Evolutionary conservation across 2,113 vertebrate genomes (phyloP).

Genomic region (Syngnathus scovelli): DNA sequence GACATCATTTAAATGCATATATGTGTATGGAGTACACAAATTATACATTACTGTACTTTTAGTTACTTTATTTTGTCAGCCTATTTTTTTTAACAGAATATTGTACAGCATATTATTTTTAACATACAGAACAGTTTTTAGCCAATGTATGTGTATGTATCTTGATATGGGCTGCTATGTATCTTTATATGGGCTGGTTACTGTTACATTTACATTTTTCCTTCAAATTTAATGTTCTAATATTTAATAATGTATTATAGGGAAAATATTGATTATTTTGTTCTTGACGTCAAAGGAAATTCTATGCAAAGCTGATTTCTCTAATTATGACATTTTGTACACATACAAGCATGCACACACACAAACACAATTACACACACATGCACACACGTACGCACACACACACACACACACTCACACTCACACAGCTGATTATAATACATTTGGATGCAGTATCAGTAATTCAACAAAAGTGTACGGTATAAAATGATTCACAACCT

Average conservation of each 20-base stretch:
- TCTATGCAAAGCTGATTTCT: slow-evolving; percentile 68
- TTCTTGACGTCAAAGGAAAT: slow-evolving; percentile 55
- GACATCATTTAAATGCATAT: slow-evolving; percentile 85
- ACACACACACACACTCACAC: not conserved
- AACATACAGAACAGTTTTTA: slow-evolving; percentile 36
- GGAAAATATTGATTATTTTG: slow-evolving; percentile 42
- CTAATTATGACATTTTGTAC: slow-evolving; percentile 18
- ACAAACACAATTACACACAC: too few species aligned
- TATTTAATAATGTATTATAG: slow-evolving; percentile 18
- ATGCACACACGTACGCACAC: not conserved
- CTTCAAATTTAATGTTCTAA: slow-evolving; percentile 23
- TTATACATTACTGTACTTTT: slow-evolving; percentile 58
- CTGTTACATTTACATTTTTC: slow-evolving; percentile 28
- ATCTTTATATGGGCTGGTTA: slow-evolving; percentile 27
- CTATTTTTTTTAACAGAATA: slow-evolving; percentile 60
- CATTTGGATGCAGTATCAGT: not conserved
- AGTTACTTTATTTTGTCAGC: slow-evolving; percentile 62
- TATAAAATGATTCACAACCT: not conserved
- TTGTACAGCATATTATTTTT: slow-evolving; percentile 32
- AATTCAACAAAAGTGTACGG: not conserved
- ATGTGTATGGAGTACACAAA: slow-evolving; percentile 52
- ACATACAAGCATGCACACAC: too few species aligned
- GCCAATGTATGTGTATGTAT: slow-evolving; percentile 50
- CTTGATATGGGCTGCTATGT: slow-evolving; percentile 38
- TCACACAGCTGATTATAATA: not conserved